Conservation (phyloP, 1,140 invertebrate species). For the Ptiloglossa arizonensis region DNA sequence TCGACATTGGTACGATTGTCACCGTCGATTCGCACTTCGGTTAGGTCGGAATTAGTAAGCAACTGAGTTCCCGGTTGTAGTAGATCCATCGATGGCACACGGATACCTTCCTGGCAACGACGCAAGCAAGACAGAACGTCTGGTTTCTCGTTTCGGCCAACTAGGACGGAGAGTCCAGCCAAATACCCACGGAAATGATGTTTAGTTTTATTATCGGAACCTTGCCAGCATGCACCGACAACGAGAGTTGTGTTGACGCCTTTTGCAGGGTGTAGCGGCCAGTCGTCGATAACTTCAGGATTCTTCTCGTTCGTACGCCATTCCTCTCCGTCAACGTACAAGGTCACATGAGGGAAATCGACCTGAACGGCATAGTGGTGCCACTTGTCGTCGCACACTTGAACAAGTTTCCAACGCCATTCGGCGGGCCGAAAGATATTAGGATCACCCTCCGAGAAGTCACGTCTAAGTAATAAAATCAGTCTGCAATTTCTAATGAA, state of each 20-base stretch:
- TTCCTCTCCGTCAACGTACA: conserved; percentile 94
- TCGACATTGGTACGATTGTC: conserved; percentile 95
- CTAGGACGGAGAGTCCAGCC: conserved; percentile 92
- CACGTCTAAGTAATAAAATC: conserved; percentile 94
- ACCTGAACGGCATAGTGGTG: conserved; percentile 98
- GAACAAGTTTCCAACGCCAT: conserved; percentile 96
- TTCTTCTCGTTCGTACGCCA: conserved; percentile 91
- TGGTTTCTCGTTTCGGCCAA: conserved; percentile 90
- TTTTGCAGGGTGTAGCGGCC: conserved; percentile 98
- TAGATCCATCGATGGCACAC: conserved; percentile 89
- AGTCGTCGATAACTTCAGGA: conserved; percentile 99
- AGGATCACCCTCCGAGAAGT: conserved; percentile 95
- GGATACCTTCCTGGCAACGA: conserved; percentile 91
- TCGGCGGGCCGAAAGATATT: conserved; percentile 98
- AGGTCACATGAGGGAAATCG: conserved; percentile 92
- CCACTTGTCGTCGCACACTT: conserved; percentile 99
- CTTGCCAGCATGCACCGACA: conserved; percentile 99
- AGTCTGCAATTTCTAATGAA: conserved; percentile 98
- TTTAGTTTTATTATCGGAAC: conserved; percentile 93
- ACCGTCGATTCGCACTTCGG: conserved; percentile 94
- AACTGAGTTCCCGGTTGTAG: conserved; percentile 89
- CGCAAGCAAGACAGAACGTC: conserved; percentile 92
- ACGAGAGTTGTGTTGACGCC: conserved; percentile 96
- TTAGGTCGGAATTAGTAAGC: conserved; percentile 89
- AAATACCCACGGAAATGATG: conserved; percentile 94